Evolutionary conservation across 2,113 vertebrate genomes (phyloP).

Genomic region (Syngnathoides biaculeatus): DNA sequence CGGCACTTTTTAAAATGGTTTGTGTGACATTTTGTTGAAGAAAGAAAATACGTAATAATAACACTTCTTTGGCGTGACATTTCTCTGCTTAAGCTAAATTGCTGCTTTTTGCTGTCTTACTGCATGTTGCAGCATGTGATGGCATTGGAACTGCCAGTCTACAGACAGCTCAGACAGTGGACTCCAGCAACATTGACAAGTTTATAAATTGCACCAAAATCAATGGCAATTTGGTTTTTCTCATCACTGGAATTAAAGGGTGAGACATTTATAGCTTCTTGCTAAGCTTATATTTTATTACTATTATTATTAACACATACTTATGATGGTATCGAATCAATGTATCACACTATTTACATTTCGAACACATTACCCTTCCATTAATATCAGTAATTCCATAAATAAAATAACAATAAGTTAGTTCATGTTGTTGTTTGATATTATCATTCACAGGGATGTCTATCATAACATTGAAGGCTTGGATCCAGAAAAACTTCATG

Average conservation of each 20-base stretch:
- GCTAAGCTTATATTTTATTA: no score
- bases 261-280: slow-evolving; percentile 64
- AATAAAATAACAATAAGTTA: neutral
- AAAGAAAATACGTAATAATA: neutral
- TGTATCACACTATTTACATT: neutral
- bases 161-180: slow-evolving; percentile 88
- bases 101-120: neutral
- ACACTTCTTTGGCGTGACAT: neutral
- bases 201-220: slow-evolving; percentile 99
- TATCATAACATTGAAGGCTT: slow-evolving; percentile 93
- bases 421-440: slow-evolving; percentile 6
- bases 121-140: slow-evolving; percentile 81
- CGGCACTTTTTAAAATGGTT: slow-evolving; percentile 1
- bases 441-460: slow-evolving; percentile 78
- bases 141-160: slow-evolving; percentile 93
- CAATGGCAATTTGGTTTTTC: slow-evolving; percentile 97
- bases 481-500: slow-evolving; percentile 92
- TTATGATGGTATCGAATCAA: neutral
- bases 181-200: slow-evolving; percentile 97
- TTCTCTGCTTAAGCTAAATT: neutral
- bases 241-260: slow-evolving; percentile 98
- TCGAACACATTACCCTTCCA: neutral
- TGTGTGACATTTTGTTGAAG: neutral
- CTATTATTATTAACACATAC: neutral
- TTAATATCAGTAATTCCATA: neutral